Percentiles rank a stretch among this genome's conserved stretches.
These are phyloP conservation scores for Podargus strigoides DNA, from an alignment of 2,797 vertebrate genomes.

Conservation along the genomic window DNA sequence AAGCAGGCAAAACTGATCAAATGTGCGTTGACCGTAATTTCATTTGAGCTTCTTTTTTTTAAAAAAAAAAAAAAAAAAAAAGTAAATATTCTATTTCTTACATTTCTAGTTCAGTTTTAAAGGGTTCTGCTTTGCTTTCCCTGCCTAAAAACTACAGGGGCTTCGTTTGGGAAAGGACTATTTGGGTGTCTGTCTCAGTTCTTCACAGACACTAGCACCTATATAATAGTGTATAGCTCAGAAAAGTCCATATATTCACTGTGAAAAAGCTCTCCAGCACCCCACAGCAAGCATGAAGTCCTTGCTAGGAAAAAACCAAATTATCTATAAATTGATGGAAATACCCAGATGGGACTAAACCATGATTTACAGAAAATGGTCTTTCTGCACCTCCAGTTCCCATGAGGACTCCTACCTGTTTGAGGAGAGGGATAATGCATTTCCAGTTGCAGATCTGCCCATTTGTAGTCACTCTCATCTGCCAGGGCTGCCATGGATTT, in stretches of 20 bases:
- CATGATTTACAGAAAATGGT: background rate
- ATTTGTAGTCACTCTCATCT: background rate
- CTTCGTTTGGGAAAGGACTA: background rate
- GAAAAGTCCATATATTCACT: background rate
- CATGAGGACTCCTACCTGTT: background rate
- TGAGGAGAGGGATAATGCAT: background rate
- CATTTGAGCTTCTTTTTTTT: background rate
- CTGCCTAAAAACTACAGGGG: background rate
- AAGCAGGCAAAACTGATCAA: background rate
- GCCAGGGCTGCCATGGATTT: background rate
- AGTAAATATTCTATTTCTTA: background rate
- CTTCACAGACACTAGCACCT: background rate
- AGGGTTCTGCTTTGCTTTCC: background rate
- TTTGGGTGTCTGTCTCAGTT: background rate
- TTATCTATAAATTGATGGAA: background rate
- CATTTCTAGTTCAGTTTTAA: background rate
- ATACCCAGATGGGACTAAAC: background rate
- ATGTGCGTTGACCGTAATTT: background rate
- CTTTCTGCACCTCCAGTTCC: background rate
- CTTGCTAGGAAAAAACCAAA: background rate
- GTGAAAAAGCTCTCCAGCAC: background rate
- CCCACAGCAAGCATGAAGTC: background rate
- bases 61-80: no score
- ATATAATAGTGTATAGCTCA: background rate
- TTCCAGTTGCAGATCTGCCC: background rate